Base-by-base conservation (phyloP, 2,888 invertebrate species). In the Rhingia campestris region DNA sequence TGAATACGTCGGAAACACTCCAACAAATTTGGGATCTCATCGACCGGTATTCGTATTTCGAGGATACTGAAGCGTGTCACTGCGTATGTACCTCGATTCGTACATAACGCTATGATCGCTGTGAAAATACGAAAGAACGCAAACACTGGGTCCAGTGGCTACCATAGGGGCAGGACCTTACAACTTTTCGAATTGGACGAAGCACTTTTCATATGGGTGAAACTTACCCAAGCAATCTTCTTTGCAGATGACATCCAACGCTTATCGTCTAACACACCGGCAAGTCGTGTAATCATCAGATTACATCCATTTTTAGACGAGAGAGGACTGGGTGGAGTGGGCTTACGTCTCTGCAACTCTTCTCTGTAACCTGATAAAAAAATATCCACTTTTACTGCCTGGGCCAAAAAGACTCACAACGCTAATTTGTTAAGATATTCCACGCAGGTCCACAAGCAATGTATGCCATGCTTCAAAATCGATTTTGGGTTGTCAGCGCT, bases 271-370 rank as follows among this genome's bases (percentile, higher is more conserved):
- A n/a, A n/a, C n/a, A n/a, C n/a, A n/a, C n/a, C n/a, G n/a, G n/a
- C n/a, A n/a, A n/a, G n/a, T n/a, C n/a, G n/a, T n/a, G 70, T 33
- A 59, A 61, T 73, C 3, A 2, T 69, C 0, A 49, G 49, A 6
- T 14, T 80, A 10, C 30, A 75, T 59, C 70, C 66, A 39, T 74
- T 74, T 64, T 33, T 84, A 6, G 84, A 84, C 39, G 6, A 56
- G n/a, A 61, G 61, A 0, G 41, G 49, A 9, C 14, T 82, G 12
- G 33, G 80, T 6, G 35, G 69, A 12, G 64, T 69, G 10, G 74
- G 79, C 7, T 74, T 74, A 45, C 41, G 77, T 4, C 22, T 81
- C 0, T 6, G n/a, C n/a, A n/a, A n/a, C n/a, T n/a, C n/a, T n/a
- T n/a, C n/a, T n/a, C n/a, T n/a, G n/a, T n/a, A 1, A 30, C 32